Conservation (phyloP, 2,113 vertebrate species). For the Cyprinus carpio region DNA sequence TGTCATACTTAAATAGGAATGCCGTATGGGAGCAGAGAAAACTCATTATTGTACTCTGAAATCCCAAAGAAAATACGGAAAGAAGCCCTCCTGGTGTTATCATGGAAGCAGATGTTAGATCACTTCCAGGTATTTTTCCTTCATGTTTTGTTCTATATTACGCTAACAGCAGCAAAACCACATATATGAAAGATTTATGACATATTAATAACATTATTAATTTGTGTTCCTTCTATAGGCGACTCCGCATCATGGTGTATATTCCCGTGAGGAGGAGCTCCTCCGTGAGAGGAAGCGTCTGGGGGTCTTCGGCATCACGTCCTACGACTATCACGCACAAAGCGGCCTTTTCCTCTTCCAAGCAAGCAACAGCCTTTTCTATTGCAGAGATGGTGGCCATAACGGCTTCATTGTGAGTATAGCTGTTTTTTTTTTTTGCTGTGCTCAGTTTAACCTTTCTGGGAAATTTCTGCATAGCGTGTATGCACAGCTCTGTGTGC, state of each 20-base stretch:
- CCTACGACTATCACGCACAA: constrained; percentile 92
- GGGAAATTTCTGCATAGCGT: background rate
- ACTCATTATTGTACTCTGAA: constrained; percentile 96
- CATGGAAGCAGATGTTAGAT: constrained; percentile 99
- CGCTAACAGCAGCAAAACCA: background rate
- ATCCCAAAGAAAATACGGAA: constrained; percentile 96
- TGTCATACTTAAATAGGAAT: constrained; percentile 76
- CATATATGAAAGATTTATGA: too few species aligned
- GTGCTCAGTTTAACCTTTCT: background rate
- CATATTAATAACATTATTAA: background rate
- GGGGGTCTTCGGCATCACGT: constrained; percentile 95
- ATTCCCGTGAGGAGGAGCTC: constrained; percentile 94
- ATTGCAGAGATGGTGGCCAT: constrained; percentile 91
- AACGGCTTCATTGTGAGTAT: constrained; percentile 93
- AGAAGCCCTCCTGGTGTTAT: constrained; percentile 89
- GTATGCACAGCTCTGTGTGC: background rate
- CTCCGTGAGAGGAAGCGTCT: constrained; percentile 92
- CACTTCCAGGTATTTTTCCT: constrained; percentile 87
- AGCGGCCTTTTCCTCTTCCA: constrained; percentile 97
- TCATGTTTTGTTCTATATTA: too few species aligned
- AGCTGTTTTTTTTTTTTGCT: background rate
- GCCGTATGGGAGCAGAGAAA: constrained; percentile 96
- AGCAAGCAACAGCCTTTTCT: constrained; percentile 97
- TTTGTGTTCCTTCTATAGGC: constrained; percentile 72
- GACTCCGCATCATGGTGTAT: constrained; percentile 92